Percentiles rank a stretch among this genome's conserved stretches.
phyloP scores from a whole-genome alignment of 1,140 invertebrate genomes.

The Drosophila tropicalis region DNA sequence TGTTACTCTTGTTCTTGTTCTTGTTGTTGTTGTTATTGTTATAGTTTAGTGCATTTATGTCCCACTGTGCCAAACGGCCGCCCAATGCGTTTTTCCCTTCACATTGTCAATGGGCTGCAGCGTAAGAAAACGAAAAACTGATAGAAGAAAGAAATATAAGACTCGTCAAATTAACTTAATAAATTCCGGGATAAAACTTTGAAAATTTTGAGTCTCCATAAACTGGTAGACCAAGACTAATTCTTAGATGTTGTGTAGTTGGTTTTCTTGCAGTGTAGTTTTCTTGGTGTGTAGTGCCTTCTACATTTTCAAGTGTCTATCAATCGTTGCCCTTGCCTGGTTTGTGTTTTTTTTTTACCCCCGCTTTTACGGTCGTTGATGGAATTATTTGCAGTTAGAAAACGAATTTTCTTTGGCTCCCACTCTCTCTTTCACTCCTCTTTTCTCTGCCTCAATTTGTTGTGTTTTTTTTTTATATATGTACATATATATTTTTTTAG shows the following conservation, averaged over 20 bases:
- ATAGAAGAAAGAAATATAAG: no score
- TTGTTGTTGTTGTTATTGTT: conserved; percentile 25
- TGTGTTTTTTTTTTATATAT: conserved; percentile 8
- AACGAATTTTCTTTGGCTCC: conserved; percentile 12
- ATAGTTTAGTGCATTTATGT: conserved; percentile 44
- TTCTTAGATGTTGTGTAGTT: no score
- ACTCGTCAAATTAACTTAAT: no score
- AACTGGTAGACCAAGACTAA: no score
- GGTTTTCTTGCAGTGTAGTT: conserved; percentile 31
- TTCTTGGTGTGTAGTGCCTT: background rate
- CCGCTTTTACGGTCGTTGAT: conserved; percentile 58
- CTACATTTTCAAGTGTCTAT: conserved; percentile 71
- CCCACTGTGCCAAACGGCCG: conserved; percentile 72
- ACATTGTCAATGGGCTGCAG: conserved; percentile 43
- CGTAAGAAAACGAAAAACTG: background rate
- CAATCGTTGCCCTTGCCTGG: conserved; percentile 72
- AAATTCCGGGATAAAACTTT: no score
- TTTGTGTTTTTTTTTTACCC: conserved; percentile 41
- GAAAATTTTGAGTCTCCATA: no score
- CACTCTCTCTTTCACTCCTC: conserved; percentile 5
- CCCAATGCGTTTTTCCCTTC: conserved; percentile 55
- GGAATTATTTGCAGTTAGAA: conserved; percentile 77
- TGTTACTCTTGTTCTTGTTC: no score
- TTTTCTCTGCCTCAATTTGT: conserved; percentile 2
- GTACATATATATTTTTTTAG: conserved; percentile 51